These are phyloP conservation scores for Leptopilina myrica DNA, from an alignment of 2,888 invertebrate species.

Conservation along the genomic window DNA sequence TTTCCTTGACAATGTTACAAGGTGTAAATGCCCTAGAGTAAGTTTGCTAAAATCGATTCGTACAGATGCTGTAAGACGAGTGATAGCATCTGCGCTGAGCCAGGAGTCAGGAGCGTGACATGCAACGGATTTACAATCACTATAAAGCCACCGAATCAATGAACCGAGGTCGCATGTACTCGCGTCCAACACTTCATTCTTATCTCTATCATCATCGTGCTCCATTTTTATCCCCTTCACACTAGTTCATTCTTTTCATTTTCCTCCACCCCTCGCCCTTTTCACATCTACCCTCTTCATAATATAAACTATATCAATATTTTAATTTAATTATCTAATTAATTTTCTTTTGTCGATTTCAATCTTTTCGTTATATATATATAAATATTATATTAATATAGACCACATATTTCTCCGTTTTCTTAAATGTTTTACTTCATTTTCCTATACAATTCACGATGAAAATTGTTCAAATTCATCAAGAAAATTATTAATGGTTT, in stretches of 20 bases:
- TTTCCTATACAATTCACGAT: too few species aligned
- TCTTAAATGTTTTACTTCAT: too few species aligned
- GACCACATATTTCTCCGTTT: too few species aligned
- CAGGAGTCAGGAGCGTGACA: conserved; percentile 56
- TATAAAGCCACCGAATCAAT: conserved; percentile 56
- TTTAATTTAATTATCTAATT: conserved; percentile 33
- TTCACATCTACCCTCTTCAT: not conserved
- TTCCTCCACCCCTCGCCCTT: too few species aligned
- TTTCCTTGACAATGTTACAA: conserved; percentile 40
- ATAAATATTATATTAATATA: too few species aligned
- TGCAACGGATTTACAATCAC: conserved; percentile 55
- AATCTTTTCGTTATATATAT: too few species aligned
- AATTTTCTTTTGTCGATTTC: not conserved
- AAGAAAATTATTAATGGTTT: too few species aligned
- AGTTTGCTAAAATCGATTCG: conserved; percentile 55
- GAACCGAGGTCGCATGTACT: conserved; percentile 56
- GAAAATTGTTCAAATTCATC: too few species aligned
- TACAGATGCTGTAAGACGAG: conserved; percentile 56
- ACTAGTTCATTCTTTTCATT: too few species aligned
- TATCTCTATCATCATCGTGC: conserved; percentile 51
- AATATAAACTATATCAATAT: not conserved
- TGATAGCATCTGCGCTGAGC: conserved; percentile 60
- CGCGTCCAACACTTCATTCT: conserved; percentile 43
- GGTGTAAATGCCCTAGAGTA: conserved; percentile 54
- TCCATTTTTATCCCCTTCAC: conserved; percentile 51